Conservation (phyloP, 1,140 invertebrate species). For the Apis laboriosa region DNA sequence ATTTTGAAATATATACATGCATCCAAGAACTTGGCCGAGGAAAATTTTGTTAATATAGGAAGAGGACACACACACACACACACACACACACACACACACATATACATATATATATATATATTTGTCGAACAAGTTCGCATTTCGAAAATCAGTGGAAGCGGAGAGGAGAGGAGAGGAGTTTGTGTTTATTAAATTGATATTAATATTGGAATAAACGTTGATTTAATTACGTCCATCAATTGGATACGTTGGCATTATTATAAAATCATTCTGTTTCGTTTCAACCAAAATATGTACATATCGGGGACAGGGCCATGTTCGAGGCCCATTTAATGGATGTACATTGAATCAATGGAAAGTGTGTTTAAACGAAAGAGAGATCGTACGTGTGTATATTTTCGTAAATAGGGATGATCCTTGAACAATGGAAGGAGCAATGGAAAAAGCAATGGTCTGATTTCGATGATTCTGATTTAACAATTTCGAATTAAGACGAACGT, state of each 20-base stretch:
- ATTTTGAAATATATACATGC: neutral
- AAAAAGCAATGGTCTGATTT: too few species aligned
- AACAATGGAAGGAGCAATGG: neutral
- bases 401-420: slow-evolving; percentile 5
- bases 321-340: slow-evolving; percentile 28
- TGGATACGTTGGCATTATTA: slow-evolving; percentile 14
- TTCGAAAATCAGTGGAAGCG: neutral
- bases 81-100: neutral
- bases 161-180: too few species aligned
- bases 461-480: neutral
- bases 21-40: neutral
- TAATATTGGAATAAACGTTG: slow-evolving; percentile 30
- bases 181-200: slow-evolving; percentile 28
- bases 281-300: neutral
- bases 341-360: slow-evolving; percentile 29
- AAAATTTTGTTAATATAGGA: slow-evolving; percentile 3
- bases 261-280: slow-evolving; percentile 34
- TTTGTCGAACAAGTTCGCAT: neutral
- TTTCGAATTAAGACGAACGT: neutral
- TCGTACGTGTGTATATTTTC: neutral
- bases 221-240: slow-evolving; percentile 17
- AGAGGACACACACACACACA: neutral
- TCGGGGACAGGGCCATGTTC: neutral
- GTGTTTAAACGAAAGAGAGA: slow-evolving; percentile 23
- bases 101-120: neutral